Conservation (phyloP, 1,140 invertebrate genomes). For the Drosophila ercepeae region DNA sequence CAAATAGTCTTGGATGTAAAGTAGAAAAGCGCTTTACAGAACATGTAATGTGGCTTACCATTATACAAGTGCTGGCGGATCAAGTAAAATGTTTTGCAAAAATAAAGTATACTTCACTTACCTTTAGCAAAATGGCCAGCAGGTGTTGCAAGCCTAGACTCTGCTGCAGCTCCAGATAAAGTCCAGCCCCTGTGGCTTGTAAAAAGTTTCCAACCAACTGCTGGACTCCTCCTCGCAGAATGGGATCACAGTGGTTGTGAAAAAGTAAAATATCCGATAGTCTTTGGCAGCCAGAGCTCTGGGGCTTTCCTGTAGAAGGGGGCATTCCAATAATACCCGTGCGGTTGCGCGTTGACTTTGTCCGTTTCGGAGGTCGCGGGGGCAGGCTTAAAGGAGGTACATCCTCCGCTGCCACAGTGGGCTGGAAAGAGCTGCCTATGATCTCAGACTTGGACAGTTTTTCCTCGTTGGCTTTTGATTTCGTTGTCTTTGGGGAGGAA, state of each 20-base stretch:
- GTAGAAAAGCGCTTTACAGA: slow-evolving; percentile 4
- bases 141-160: slow-evolving; percentile 84
- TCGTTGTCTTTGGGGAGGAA: background rate
- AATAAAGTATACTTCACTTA: slow-evolving; percentile 19
- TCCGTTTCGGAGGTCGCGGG: slow-evolving; percentile 73
- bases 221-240: slow-evolving; percentile 89
- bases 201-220: slow-evolving; percentile 88
- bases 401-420: slow-evolving; percentile 64
- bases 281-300: slow-evolving; percentile 72
- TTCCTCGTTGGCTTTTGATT: slow-evolving; percentile 7
- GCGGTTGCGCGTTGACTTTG: slow-evolving; percentile 67
- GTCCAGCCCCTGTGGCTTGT: slow-evolving; percentile 58
- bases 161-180: slow-evolving; percentile 68
- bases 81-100: background rate
- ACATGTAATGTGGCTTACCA: slow-evolving; percentile 36
- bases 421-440: slow-evolving; percentile 49
- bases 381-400: slow-evolving; percentile 58
- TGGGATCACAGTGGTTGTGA: slow-evolving; percentile 90
- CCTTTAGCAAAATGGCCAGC: slow-evolving; percentile 77
- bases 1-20: slow-evolving; percentile 28
- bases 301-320: background rate
- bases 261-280: slow-evolving; percentile 89
- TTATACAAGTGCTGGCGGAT: slow-evolving; percentile 3
- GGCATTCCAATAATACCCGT: background rate
- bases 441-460: slow-evolving; percentile 74